phyloP scores from a whole-genome alignment of 2,797 vertebrate species.

The Chaunax sp. region DNA sequence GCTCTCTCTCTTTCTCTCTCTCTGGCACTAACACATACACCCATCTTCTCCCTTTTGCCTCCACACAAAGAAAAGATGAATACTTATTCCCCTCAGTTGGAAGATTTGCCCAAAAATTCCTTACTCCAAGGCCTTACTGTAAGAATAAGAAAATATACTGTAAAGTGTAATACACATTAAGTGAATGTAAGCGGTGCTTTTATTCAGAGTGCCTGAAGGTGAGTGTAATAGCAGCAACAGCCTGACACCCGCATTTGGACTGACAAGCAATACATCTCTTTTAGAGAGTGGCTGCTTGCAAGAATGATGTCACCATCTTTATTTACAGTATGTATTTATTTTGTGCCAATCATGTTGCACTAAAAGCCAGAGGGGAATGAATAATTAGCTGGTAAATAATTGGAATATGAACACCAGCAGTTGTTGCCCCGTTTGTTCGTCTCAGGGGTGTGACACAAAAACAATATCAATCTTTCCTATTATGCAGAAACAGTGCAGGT shows the following conservation, averaged over 20 bases:
- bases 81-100: slow-evolving; percentile 28
- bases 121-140: slow-evolving; percentile 23
- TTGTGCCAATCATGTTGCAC: slow-evolving; percentile 45
- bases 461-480: slow-evolving; percentile 36
- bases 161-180: slow-evolving; percentile 52
- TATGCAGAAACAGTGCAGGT: slow-evolving; percentile 15
- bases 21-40: slow-evolving; percentile 16
- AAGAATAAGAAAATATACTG: slow-evolving; percentile 44
- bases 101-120: slow-evolving; percentile 21
- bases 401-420: slow-evolving; percentile 39
- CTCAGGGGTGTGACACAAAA: slow-evolving; percentile 23
- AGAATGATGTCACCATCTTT: slow-evolving; percentile 37
- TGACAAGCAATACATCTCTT: slow-evolving; percentile 25
- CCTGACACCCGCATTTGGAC: slow-evolving; percentile 32
- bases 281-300: slow-evolving; percentile 26
- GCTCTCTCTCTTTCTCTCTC: neutral
- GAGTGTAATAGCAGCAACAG: slow-evolving; percentile 33
- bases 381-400: slow-evolving; percentile 52
- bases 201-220: slow-evolving; percentile 51
- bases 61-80: slow-evolving; percentile 33
- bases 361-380: slow-evolving; percentile 29
- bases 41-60: slow-evolving; percentile 34
- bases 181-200: slow-evolving; percentile 47
- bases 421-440: slow-evolving; percentile 47
- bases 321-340: slow-evolving; percentile 46